These are phyloP conservation scores for Microctonus brassicae DNA, from an alignment of 2,888 invertebrate genomes.

Conservation along the genomic window DNA sequence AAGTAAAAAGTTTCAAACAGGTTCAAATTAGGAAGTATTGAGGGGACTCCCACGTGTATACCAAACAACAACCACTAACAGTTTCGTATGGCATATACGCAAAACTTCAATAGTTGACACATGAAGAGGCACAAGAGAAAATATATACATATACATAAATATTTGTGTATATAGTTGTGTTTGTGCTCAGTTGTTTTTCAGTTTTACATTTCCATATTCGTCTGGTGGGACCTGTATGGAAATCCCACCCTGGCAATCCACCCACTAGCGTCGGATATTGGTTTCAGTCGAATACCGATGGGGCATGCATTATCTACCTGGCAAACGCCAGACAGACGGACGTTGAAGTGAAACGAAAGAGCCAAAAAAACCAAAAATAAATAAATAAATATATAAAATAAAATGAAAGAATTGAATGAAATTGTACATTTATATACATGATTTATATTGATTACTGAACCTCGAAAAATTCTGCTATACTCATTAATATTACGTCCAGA, in stretches of 20 bases:
- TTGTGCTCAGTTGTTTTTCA: constrained; percentile 58
- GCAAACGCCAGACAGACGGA: constrained; percentile 32
- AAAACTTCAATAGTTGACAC: constrained; percentile 18
- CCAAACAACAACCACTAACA: neutral
- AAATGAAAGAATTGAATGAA: neutral
- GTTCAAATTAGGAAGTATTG: constrained; percentile 17
- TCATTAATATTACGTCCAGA: neutral
- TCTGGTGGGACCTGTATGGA: constrained; percentile 60
- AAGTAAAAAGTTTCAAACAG: constrained; percentile 7
- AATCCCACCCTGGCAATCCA: constrained; percentile 50
- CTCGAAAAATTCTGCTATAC: neutral
- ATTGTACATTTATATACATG: neutral
- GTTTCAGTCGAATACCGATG: constrained; percentile 61
- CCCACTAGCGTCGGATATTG: constrained; percentile 58
- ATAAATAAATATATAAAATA: neutral
- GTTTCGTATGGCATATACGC: neutral
- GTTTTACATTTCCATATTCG: constrained; percentile 61
- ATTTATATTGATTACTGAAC: neutral
- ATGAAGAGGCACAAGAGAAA: neutral
- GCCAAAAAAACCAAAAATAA: neutral
- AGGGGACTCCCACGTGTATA: neutral
- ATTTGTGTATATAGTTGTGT: constrained; percentile 23
- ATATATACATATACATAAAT: neutral
- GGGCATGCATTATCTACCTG: constrained; percentile 59
- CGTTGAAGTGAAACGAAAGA: neutral